Base-by-base conservation (phyloP, 2,797 vertebrate genomes). In the Phalanger gymnotis region DNA sequence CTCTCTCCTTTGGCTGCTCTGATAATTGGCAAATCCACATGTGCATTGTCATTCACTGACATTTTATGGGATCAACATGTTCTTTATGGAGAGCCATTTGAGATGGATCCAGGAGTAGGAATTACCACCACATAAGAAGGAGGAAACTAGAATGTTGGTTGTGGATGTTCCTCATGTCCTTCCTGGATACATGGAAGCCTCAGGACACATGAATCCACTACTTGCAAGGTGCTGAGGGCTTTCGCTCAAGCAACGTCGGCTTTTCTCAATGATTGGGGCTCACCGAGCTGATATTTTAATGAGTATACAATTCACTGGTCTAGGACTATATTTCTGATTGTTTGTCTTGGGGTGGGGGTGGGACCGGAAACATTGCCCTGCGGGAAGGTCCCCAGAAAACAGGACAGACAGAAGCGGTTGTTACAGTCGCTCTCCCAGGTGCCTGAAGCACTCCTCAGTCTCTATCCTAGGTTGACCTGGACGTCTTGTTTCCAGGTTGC, bases 21-120 rank as follows among this genome's bases (percentile, higher is more conserved):
- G 51, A 96, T 94, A 96, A 89, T 47, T 96, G 96, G 96, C 97
- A 97, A 96, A 96, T 92, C 94, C 93, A 93, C 92, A 40, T 90
- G 95, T 55, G 52, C 51, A 94, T 95, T 97, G 97, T 97, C 97
- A 97, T 94, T 96, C 96, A 96, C 96, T 97, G 97, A 97, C 97
- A 97, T 98, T 98, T 98, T 96, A 61, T 93, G 96, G 90, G 97
- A 97, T 97, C 96, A 90, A 92, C 94, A 93, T 97, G 97, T 97
- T 98, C 98, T 95, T 95, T 96, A 95, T 96, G 95, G 40, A 91
- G 87, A 98, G 90, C 58, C 94, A 91, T 96, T 94, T 95, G 94
- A 95, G 95, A 96, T 25, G 94, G 91, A 97, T 94, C 92, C 92
- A 93, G 92, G 96, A 94, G 97, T 95, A 97, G 96, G 96, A 97